phyloP scores from a whole-genome alignment of 1,140 invertebrate genomes.

The Apis florea region DNA sequence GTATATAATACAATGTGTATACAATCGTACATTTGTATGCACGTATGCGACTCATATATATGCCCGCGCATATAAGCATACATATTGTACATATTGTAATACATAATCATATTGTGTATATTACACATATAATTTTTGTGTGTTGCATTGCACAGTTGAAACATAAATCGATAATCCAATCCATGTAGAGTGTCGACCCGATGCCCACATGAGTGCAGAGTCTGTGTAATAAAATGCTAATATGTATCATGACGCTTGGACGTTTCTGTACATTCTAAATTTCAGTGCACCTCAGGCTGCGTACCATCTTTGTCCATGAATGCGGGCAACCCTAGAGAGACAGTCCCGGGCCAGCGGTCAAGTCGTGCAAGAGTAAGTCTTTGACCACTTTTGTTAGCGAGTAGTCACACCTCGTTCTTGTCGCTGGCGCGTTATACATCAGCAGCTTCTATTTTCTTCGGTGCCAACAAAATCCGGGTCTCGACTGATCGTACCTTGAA shows the following conservation, averaged over 20 bases:
- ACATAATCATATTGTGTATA: constrained; percentile 40
- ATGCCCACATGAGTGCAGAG: constrained; percentile 65
- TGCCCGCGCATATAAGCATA: background rate
- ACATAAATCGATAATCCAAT: constrained; percentile 28
- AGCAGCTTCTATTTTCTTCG: constrained; percentile 48
- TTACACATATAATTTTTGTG: constrained; percentile 32
- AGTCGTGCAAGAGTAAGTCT: constrained; percentile 74
- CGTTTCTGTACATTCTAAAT: constrained; percentile 75
- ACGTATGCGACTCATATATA: background rate
- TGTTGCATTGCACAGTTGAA: constrained; percentile 46
- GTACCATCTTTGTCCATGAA: constrained; percentile 78
- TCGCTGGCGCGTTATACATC: constrained; percentile 61
- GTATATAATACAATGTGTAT: background rate
- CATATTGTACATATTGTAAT: constrained; percentile 28
- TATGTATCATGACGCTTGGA: constrained; percentile 67
- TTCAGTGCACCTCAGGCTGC: constrained; percentile 75
- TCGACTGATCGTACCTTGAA: constrained; percentile 69
- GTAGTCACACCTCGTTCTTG: constrained; percentile 67
- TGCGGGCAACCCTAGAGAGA: constrained; percentile 72
- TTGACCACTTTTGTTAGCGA: constrained; percentile 68
- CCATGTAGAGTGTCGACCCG: constrained; percentile 62
- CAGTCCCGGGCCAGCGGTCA: constrained; percentile 73
- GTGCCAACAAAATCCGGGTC: constrained; percentile 51
- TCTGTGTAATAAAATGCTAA: constrained; percentile 61
- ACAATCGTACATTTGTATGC: too few species aligned